Base-by-base conservation (phyloP, 2,113 vertebrate species). In the Triplophysa siluroides region DNA sequence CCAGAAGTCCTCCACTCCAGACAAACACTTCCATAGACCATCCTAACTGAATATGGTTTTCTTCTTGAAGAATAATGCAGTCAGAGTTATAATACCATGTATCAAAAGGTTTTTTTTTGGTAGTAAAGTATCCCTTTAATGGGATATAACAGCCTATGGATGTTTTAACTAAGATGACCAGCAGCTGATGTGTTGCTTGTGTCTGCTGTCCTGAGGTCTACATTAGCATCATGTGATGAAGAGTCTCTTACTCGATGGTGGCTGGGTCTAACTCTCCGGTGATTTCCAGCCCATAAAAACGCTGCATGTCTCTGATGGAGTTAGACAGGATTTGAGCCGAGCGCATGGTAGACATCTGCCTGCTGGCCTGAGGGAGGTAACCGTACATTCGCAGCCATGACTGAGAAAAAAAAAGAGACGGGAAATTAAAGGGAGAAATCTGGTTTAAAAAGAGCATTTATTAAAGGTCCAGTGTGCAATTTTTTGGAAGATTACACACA, bases 331-430 rank as follows among this genome's bases (percentile, higher is more conserved):
- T 97, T 93, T 97, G 95, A 19, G 95, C 94, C 0, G 98, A 97
- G 79, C 94, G 93, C 94, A 98, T 93, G 85, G 96, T 98, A 72
- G 97, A 98, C 96, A 98, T 97, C 89, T 97, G 95, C 66, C 92
- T 92, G 87, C 91, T 97, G 83, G 95, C 91, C 87, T 95, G 96
- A 0, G 97, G 96, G 83, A 99, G 93, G 93, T 97, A 98, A 13
- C 97, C 97, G 0, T 99, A 99, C 88, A 94, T 94, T 85, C 94
- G 93, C 87, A 99, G 94, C 97, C 97, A 99, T 78, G 96, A 93
- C 97, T 99, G 79, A 77, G 76, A 0, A 2, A 70, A 21, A 80
- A 33, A 68, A 1, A 78, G 66, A 80, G 54, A 61, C 45, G 77
- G 29, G 23, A 18, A 58, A n/a, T 47, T 6, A 45, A 41, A 62